Conservation (phyloP, 1,140 invertebrate genomes). For the Panulirus ornatus region DNA sequence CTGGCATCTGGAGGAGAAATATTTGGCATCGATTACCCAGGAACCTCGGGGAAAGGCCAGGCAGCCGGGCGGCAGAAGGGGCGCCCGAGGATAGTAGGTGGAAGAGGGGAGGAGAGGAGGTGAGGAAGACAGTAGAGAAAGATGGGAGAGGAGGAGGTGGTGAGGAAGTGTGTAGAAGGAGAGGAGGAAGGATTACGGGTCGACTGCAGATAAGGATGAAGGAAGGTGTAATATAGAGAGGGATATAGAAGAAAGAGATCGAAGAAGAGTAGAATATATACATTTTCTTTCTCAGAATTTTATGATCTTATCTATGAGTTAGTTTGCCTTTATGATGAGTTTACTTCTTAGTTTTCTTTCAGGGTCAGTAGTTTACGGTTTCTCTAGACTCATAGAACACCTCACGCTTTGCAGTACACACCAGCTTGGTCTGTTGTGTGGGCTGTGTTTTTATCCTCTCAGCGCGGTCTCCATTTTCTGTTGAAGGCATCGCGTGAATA, state of each 20-base stretch:
- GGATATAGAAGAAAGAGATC: background rate
- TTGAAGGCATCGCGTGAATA: no score
- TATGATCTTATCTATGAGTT: no score
- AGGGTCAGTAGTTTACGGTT: no score
- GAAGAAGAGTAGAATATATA: background rate
- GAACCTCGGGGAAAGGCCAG: conserved; percentile 3
- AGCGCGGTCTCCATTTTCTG: no score
- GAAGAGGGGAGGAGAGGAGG: background rate
- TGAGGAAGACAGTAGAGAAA: background rate
- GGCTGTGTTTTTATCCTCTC: no score
- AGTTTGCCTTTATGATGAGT: no score
- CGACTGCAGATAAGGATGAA: background rate
- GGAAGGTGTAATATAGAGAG: background rate
- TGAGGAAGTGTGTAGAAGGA: background rate
- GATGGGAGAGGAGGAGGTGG: no score
- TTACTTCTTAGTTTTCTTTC: no score
- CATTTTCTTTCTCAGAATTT: no score
- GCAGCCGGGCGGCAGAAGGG: background rate
- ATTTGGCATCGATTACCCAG: conserved; percentile 45
- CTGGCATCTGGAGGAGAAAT: conserved; percentile 49
- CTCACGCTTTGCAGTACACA: no score
- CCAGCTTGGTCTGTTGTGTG: no score
- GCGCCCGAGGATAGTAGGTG: background rate
- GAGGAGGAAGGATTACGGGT: background rate
- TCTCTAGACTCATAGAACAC: no score